phyloP scores from a whole-genome alignment of 35 echinoderm and acorn worm species.

The Lytechinus variegatus region DNA sequence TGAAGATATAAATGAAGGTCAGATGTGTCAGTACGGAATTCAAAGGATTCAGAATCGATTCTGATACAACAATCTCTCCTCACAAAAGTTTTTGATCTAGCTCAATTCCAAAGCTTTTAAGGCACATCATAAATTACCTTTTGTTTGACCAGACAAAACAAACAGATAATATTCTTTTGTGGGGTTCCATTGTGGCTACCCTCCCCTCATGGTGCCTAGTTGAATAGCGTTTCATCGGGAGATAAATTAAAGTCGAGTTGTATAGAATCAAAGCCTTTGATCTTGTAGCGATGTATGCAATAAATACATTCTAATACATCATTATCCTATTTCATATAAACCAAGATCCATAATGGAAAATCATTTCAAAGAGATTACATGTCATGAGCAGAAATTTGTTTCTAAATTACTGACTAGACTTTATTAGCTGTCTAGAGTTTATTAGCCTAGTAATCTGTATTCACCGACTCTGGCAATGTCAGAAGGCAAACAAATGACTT shows the following conservation, averaged over 20 bases:
- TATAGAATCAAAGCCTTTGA: not conserved
- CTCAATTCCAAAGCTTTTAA: not conserved
- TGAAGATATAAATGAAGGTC: not conserved
- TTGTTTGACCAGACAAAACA: conserved; percentile 18
- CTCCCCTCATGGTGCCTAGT: not conserved
- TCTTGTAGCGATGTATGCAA: not conserved
- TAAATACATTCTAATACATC: not conserved
- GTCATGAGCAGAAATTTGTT: not conserved
- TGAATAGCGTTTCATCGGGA: not conserved
- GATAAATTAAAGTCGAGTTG: conserved; percentile 19
- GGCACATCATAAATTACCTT: not conserved
- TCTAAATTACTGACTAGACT: not conserved
- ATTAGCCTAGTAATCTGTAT: not conserved
- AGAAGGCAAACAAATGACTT: not conserved
- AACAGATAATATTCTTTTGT: not conserved
- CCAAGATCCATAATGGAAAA: not conserved
- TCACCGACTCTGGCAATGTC: not conserved
- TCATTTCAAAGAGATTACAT: not conserved
- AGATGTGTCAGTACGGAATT: not conserved
- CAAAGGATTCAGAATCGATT: not conserved
- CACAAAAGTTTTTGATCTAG: not conserved
- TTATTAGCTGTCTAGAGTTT: no score
- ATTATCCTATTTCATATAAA: not conserved
- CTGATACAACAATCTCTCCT: not conserved
- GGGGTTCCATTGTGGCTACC: not conserved